A percentile compares a stretch with the other conserved stretches of the same genome.
These are phyloP conservation scores for Julus scanicus DNA, from an alignment of 2,888 invertebrate genomes.

Conservation along the genomic window DNA sequence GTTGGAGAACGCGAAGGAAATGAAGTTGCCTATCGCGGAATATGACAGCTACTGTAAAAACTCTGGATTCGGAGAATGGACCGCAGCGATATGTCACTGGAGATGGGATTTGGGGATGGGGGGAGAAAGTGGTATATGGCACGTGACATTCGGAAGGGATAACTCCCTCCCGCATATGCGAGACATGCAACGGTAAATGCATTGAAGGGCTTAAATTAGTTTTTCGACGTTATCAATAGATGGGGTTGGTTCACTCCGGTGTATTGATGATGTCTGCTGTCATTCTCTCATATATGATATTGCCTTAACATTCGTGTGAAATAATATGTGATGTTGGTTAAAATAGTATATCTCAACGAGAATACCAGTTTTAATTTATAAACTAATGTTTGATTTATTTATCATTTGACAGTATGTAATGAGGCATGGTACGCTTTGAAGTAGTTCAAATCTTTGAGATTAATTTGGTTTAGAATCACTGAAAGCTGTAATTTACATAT, in stretches of 20 bases:
- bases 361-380: too few species aligned
- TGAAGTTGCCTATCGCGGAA: slow-evolving; percentile 15
- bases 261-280: slow-evolving; percentile 5
- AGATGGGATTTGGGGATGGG: slow-evolving; percentile 26
- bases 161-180: neutral
- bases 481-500: too few species aligned
- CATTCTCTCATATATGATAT: too few species aligned
- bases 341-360: too few species aligned
- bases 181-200: neutral
- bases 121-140: neutral
- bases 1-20: slow-evolving; percentile 5
- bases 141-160: slow-evolving; percentile 4
- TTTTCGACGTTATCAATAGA: slow-evolving; percentile 12
- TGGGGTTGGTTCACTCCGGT: neutral
- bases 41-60: slow-evolving; percentile 33
- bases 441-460: too few species aligned
- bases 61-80: slow-evolving; percentile 5
- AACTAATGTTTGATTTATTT: too few species aligned
- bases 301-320: too few species aligned
- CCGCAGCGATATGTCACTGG: slow-evolving; percentile 13
- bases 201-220: slow-evolving; percentile 14
- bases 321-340: too few species aligned
- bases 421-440: too few species aligned
- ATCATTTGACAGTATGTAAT: too few species aligned
- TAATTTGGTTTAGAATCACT: too few species aligned